These are phyloP conservation scores for Raja brachyura DNA, from an alignment of 2,113 vertebrate species.

Conservation along the genomic window DNA sequence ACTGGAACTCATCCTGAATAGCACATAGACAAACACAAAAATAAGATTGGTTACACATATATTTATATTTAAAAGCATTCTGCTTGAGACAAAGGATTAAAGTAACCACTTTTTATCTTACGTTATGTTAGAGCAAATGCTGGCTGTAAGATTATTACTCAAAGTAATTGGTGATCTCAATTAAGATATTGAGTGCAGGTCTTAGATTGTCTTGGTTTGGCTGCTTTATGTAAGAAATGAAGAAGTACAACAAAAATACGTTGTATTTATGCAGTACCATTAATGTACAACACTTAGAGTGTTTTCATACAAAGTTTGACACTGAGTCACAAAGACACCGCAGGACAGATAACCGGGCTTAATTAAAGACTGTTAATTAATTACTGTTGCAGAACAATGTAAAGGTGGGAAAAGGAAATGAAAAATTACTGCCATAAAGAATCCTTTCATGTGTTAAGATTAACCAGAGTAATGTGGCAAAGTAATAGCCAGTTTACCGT, in stretches of 20 bases:
- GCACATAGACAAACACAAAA: background rate
- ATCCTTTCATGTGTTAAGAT: background rate
- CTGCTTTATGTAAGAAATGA: background rate
- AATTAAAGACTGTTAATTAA: too few species aligned
- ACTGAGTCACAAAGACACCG: too few species aligned
- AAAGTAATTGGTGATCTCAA: background rate
- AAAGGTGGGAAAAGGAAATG: background rate
- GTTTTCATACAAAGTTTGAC: too few species aligned
- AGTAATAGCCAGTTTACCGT: background rate
- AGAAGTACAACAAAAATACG: too few species aligned
- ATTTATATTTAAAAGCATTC: background rate
- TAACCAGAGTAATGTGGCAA: background rate
- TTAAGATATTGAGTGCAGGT: background rate
- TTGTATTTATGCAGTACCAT: too few species aligned
- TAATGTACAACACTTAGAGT: too few species aligned
- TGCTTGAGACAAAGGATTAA: background rate
- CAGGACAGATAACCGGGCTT: too few species aligned
- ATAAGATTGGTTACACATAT: background rate
- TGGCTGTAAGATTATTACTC: background rate
- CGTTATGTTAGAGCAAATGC: background rate
- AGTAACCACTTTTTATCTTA: background rate
- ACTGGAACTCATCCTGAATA: background rate
- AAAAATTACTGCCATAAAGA: background rate
- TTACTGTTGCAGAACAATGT: too few species aligned
- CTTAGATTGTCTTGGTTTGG: background rate